Evolutionary conservation across 2,888 invertebrate genomes (phyloP).

Genomic region (Vesta saturnalis): DNA sequence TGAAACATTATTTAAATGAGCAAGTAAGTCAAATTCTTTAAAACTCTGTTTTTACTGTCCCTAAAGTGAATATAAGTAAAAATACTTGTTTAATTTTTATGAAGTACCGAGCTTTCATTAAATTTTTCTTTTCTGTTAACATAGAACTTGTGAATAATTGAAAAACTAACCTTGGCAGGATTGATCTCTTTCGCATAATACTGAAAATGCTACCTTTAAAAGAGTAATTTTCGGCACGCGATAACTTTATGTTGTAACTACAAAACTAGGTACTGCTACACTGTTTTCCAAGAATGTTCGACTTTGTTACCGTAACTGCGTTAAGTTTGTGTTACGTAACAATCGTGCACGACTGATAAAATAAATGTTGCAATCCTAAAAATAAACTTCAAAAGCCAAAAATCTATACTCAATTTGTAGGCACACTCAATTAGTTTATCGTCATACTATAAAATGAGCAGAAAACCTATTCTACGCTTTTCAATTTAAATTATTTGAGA

Average conservation of each 20-base stretch:
- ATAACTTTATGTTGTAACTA: constrained; percentile 27
- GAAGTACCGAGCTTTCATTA: background rate
- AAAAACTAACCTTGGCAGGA: constrained; percentile 34
- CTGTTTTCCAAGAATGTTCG: background rate
- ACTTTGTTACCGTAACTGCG: no score
- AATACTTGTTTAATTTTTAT: background rate
- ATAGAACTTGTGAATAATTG: background rate
- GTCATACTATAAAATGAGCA: no score
- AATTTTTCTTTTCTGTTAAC: no score
- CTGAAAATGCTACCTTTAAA: constrained; percentile 33
- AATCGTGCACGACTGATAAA: no score
- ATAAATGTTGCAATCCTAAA: no score
- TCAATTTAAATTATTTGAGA: no score
- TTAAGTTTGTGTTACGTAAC: no score
- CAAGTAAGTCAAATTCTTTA: background rate
- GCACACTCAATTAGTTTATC: no score
- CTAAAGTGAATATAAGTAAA: background rate
- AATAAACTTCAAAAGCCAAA: no score
- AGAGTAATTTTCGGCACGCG: constrained; percentile 33
- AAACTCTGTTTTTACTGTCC: no score
- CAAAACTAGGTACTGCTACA: constrained; percentile 11
- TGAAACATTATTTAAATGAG: background rate
- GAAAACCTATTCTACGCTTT: no score
- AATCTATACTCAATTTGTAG: background rate
- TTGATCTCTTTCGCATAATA: constrained; percentile 34